Base-by-base conservation (phyloP, 2,888 invertebrate genomes). In the Chromoteleia sp. region DNA sequence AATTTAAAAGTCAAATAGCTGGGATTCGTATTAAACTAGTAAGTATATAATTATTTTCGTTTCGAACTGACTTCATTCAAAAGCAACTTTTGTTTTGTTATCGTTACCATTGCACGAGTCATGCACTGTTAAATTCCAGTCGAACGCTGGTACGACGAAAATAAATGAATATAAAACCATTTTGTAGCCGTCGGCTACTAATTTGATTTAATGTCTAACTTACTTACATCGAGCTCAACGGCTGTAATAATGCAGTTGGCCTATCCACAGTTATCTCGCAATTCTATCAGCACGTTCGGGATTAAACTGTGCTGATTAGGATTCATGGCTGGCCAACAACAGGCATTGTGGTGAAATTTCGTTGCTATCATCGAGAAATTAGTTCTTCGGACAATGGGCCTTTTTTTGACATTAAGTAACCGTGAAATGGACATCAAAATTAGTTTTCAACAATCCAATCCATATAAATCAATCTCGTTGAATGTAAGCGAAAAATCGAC, bases 151-250 rank as follows among this genome's bases (percentile, higher is more conserved):
- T n/a, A n/a, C n/a, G n/a, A 41, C 14, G 14, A 41, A 41, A 14
- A 14, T 41, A 14, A 7, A 14, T 14, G 15, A 41, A 41, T 41
- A 41, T 14, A 41, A 67, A 41, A 5, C 2, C 29, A 52, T 65
- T 67, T 54, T n/a, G n/a, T n/a, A n/a, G 19, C 19, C 25, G 39
- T 15, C 52, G 41, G 10, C 15, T 0, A 10, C 19, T 68, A 68
- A 54, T 54, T 68, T 58, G 58, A 70, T 70, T 70, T 58, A 58
- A 43, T 12, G 58, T 45, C 25, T 58, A 70, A 70, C 58, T 70
- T 48, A 48, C 36, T 48, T 48, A 58, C 33, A 58, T 36, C 30
- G 48, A 36, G 58, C 36, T 48, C 58, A 36, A 45, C 6, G 30
- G 21, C 25, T 17, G 25, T 68, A 56, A 43, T 33, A 68, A 68